Base-by-base conservation (phyloP, 2,113 vertebrate species). In the Myxocyprinus asiaticus region DNA sequence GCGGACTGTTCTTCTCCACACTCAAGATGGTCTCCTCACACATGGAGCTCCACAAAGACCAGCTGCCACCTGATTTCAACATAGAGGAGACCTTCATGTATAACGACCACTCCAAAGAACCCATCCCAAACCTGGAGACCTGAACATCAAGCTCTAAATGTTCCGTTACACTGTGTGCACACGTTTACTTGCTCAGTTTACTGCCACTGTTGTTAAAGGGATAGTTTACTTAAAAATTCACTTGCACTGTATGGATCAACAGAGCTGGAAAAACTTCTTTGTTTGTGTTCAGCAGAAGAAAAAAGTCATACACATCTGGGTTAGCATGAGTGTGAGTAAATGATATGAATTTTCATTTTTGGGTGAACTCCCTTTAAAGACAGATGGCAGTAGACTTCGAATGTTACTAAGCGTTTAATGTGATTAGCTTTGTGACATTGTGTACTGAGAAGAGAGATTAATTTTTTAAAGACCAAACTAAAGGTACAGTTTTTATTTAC, bases 51-150 rank as follows among this genome's bases (percentile, higher is more conserved):
- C 98, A 99, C 89, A 96, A 96, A 51, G 97, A 96, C 87, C 95
- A 95, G 86, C 94, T 99, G 5, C 96, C 97, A 0, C 92, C 95
- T 0, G 95, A 98, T 90, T 99, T 99, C 88, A 97, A 96, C 92
- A 98, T 99, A 8, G 97, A 98, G 75, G 96, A 98, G 92, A 99
- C 98, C 79, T 99, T 99, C 88, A 98, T 98, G 98, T 98, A 99
- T 89, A 97, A 96, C 48, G 97, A 98, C 80, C 98, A 97, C 88
- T 98, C 97, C 82, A 98, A 98, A 94, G 97, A 99, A 4, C 89
- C 95, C 0, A 94, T 96, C 74, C 94, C 96, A 33, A 85, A 85
- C 42, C 50, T 90, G 0, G 96, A 98, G 81, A 91, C 93, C 90
- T 98, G 95, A 99, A 71, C 55, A 42, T 22, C 7, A 11, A 6